A percentile compares a stretch with the other conserved stretches of the same genome.
Evolutionary conservation across 1,140 invertebrate species (phyloP).

Genomic region (Musca vetustissima): DNA sequence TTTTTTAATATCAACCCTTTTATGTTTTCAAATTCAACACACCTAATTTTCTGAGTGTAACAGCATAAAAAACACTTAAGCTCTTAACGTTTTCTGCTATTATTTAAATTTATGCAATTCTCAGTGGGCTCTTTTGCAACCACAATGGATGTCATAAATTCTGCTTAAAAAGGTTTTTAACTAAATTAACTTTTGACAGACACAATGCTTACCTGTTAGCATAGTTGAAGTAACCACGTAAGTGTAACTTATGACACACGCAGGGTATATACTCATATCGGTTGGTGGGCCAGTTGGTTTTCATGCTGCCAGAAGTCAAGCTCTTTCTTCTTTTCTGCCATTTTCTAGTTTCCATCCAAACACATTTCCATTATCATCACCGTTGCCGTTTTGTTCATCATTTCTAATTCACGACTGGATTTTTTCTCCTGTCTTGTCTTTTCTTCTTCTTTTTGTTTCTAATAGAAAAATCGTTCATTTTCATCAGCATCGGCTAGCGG

Average conservation of each 20-base stretch:
- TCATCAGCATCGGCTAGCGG: conserved; percentile 51
- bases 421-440: background rate
- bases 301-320: background rate
- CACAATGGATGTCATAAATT: background rate
- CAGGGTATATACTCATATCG: too few relatives aligned
- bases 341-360: background rate
- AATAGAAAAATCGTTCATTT: conserved; percentile 60
- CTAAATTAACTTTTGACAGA: conserved; percentile 14
- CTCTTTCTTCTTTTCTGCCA: background rate
- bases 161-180: background rate
- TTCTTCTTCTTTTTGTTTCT: conserved; percentile 15
- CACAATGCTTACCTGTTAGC: too few relatives aligned
- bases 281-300: too few relatives aligned
- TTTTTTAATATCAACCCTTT: too few relatives aligned
- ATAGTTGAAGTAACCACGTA: too few relatives aligned
- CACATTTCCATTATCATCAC: conserved; percentile 5
- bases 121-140: background rate
- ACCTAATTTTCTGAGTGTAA: too few relatives aligned
- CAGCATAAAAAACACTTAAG: too few relatives aligned
- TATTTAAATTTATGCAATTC: conserved; percentile 9
- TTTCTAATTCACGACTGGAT: background rate
- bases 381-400: background rate
- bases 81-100: too few relatives aligned
- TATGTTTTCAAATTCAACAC: too few relatives aligned
- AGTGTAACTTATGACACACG: too few relatives aligned